These are phyloP conservation scores for Grammomys dolichurus DNA, from an alignment of 2,113 vertebrate genomes.

Conservation along the genomic window DNA sequence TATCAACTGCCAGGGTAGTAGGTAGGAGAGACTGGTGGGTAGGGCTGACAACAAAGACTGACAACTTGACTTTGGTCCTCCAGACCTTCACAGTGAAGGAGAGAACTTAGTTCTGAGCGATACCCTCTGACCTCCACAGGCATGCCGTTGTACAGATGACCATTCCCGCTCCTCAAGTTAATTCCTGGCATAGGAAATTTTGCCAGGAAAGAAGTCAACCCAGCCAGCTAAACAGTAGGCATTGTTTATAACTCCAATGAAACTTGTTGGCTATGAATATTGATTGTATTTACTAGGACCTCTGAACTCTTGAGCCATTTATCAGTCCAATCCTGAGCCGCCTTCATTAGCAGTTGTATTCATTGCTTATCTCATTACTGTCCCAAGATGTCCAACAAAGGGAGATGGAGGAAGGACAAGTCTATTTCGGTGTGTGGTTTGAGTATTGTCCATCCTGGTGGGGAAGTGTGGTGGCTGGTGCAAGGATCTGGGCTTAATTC, in stretches of 20 bases:
- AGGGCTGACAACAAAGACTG: too few species aligned
- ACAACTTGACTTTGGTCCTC: background rate
- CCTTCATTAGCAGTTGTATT: background rate
- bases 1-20: background rate
- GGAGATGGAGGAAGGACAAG: background rate
- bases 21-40: too few species aligned
- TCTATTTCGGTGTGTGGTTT: background rate
- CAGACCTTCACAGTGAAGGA: background rate
- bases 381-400: too few species aligned
- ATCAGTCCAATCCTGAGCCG: background rate
- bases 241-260: background rate
- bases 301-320: background rate
- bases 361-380: background rate
- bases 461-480: background rate
- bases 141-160: accelerated
- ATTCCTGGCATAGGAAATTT: background rate
- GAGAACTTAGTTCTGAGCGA: background rate
- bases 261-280: background rate
- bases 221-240: background rate
- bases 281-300: background rate
- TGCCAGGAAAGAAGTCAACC: background rate
- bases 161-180: background rate
- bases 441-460: too few species aligned
- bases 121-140: background rate
- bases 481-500: background rate